These are phyloP conservation scores for Enteromius unitaeniatus DNA, from an alignment of 2,797 vertebrate genomes.

Conservation along the genomic window DNA sequence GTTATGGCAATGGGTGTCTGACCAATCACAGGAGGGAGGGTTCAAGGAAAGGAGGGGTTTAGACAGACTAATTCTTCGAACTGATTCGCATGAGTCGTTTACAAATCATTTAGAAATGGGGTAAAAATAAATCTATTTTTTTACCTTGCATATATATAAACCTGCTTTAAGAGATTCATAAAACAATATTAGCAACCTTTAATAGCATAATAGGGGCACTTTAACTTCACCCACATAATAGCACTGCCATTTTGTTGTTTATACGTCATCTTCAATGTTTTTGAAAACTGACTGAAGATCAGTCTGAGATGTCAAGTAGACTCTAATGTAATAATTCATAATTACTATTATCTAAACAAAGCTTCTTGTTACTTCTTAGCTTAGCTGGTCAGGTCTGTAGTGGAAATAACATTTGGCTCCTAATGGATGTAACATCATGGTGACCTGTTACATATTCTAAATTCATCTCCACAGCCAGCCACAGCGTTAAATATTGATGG, in stretches of 20 bases:
- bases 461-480: constrained; percentile 58
- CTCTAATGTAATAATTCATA: background rate
- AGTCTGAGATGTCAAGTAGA: background rate
- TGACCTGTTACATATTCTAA: constrained; percentile 62
- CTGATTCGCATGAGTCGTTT: no score
- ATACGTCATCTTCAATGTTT: background rate
- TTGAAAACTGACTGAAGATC: background rate
- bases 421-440: constrained; percentile 50
- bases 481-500: constrained; percentile 66
- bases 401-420: constrained; percentile 19
- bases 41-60: no score
- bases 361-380: background rate
- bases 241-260: background rate
- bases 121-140: no score
- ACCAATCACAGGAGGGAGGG: no score
- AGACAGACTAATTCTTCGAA: no score
- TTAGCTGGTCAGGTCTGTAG: background rate
- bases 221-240: background rate
- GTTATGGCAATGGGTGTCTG: no score
- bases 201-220: background rate
- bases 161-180: background rate
- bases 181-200: no score
- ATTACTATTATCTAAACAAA: background rate
- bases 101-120: no score
- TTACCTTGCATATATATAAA: no score